Conservation (phyloP, 2,113 vertebrate genomes). For the Megalops atlanticus region DNA sequence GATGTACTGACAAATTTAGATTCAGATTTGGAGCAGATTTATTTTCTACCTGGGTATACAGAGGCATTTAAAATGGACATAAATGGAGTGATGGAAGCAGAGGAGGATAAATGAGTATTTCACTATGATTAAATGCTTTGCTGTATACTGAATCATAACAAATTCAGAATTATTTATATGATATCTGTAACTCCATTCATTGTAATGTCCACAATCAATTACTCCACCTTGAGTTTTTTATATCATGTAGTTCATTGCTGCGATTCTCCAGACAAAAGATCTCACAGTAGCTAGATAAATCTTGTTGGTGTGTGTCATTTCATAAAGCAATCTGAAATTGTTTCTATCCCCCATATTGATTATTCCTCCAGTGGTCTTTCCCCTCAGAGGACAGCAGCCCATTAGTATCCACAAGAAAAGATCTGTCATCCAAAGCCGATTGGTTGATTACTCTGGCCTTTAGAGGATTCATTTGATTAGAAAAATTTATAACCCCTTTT, state of each 20-base stretch:
- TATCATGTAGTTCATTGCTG: background rate
- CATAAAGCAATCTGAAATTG: background rate
- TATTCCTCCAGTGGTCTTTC: background rate
- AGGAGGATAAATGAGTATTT: background rate
- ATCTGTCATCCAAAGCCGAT: background rate
- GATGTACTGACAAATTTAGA: background rate
- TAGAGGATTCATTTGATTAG: background rate
- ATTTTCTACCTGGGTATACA: too few species aligned
- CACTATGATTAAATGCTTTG: background rate
- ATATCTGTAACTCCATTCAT: too few species aligned
- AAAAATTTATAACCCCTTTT: background rate
- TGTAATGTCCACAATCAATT: too few species aligned
- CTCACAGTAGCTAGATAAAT: background rate
- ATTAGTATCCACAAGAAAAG: background rate
- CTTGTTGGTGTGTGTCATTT: background rate
- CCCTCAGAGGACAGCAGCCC: background rate
- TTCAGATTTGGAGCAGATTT: background rate
- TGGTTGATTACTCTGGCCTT: background rate
- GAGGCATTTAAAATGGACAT: background rate
- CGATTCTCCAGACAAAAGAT: background rate
- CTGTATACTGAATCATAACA: background rate
- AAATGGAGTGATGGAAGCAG: background rate
- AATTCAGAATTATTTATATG: background rate
- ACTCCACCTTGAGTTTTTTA: background rate
- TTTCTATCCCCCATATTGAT: conserved; percentile 12